Evolutionary conservation across 2,797 vertebrate genomes (phyloP).

Genomic region (Cheirogaleus major): DNA sequence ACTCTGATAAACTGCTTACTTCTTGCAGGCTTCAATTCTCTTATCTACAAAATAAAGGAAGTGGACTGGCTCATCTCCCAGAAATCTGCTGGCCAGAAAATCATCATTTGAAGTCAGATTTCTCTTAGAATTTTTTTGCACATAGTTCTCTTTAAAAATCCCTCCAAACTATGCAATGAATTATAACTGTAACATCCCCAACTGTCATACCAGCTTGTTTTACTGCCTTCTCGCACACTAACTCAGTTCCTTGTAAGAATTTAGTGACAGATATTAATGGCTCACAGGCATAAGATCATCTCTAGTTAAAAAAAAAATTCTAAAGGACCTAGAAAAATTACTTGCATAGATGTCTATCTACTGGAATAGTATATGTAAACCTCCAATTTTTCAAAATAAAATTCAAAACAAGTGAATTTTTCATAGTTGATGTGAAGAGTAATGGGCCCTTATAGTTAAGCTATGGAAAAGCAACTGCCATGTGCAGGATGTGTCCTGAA

Average conservation of each 20-base stretch:
- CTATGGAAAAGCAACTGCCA: background rate
- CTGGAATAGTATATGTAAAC: background rate
- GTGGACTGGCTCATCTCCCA: background rate
- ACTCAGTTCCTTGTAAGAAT: background rate
- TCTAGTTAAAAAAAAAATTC: background rate
- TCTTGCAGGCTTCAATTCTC: background rate
- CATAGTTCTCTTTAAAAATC: background rate
- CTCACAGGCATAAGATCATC: background rate
- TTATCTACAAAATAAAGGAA: constrained; percentile 17
- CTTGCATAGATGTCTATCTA: background rate
- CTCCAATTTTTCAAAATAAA: background rate
- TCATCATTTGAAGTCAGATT: background rate
- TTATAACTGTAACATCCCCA: background rate
- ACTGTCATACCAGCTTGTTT: background rate
- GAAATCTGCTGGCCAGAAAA: background rate
- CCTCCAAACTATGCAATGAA: background rate
- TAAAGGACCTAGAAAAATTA: background rate
- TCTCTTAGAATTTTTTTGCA: background rate
- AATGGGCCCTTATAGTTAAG: background rate
- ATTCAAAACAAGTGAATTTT: background rate
- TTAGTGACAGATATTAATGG: background rate
- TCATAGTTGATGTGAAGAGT: background rate
- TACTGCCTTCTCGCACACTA: background rate
- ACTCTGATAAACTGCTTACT: background rate
- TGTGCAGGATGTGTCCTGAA: background rate